Base-by-base conservation (phyloP, 2,888 invertebrate genomes). In the Brachylomia viminalis region DNA sequence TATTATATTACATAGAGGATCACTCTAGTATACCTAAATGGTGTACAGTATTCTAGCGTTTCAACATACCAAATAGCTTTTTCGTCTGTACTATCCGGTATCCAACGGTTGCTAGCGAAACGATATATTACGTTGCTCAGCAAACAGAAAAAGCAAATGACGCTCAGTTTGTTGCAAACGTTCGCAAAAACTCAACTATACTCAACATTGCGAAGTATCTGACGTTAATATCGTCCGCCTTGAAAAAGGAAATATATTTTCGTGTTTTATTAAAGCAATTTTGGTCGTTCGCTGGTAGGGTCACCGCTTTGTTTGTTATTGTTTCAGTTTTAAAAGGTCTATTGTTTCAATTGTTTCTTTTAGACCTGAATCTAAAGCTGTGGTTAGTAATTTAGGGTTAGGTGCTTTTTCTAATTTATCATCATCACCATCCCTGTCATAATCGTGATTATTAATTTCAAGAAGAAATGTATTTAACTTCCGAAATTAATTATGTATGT, bases 201-300 rank as follows among this genome's bases (percentile, higher is more conserved):
- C 69, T 79, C 75, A 76, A 80, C 87, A 84, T 68, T 78, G 72
- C 76, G 72, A 74, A 81, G 88, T 80, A 82, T 88, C 86, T 85
- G 84, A 86, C 88, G 90, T 91, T 92, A 92, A 91, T 92, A 91
- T 89, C 86, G 85, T 86, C 86, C 74, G 86, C 85, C 87, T 88
- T 89, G 90, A 90, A 91, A 92, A 91, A 91, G 90, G 87, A 90
- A 92, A 92, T 93, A 92, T 93, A 93, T 93, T 92, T 92, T 92
- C 89, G 88, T 91, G 91, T 93, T 94, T 93, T 94, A 94, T 93
- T 93, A 92, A 93, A 92, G 92, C 91, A 92, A 92, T 93, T 93
- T 91, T 87, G 89, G 87, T 77, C 80, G 82, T 84, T 84, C 72
- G 76, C 72, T 59, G 69, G 68, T 87, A 92, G 91, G 92, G 92